Evolutionary conservation across 1,140 invertebrate species (phyloP), one percentile per base, ranked within the genome.

Genomic region (Asobara japonica): DNA sequence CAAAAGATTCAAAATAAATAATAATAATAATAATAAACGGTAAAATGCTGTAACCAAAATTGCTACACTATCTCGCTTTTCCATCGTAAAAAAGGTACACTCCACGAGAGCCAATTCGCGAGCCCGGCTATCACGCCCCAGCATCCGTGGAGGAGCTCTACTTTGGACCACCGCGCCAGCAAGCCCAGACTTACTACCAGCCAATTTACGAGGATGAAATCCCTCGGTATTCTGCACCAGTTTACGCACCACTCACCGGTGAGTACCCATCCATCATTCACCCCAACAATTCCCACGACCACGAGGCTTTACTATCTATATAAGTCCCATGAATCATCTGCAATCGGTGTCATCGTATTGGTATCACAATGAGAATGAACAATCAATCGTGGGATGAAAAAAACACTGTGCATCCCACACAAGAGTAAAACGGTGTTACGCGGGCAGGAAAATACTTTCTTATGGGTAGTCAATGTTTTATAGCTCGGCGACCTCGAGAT

Each of bases 151-250:
- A 86, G 61, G 83, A 86, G 75, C 68, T 85, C 33, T 84, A 85
- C 74, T 84, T 82, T 48, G 79, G 82, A 66, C 77, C 78, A 72
- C 74, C 79, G 22, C 79, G 79, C 51, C 78, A 78, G 38, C 77
- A 78, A 75, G 80, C 76, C 77, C 74, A 75, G 67, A 79, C 78
- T 73, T 82, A 82, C 78, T 81, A 82, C 72, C 84, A 83, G 56
- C 80, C 84, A 64, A 85, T 84, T 77, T 86, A 85, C 73, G 84
- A 87, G 73, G 84, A 85, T 71, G 82, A 84, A 71, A 73, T 79
- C 72, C 79, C 84, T 56, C 79, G 84, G 60, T 86, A 86, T 73
- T 77, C 77, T 27, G 80, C 85, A 30, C 76, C 83, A 62, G 77
- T 86, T 73, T 86, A 85, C 74, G 69, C 80, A 68, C 83, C 82